Conservation (phyloP, 2,888 invertebrate species). For the Hylaea fasciaria region DNA sequence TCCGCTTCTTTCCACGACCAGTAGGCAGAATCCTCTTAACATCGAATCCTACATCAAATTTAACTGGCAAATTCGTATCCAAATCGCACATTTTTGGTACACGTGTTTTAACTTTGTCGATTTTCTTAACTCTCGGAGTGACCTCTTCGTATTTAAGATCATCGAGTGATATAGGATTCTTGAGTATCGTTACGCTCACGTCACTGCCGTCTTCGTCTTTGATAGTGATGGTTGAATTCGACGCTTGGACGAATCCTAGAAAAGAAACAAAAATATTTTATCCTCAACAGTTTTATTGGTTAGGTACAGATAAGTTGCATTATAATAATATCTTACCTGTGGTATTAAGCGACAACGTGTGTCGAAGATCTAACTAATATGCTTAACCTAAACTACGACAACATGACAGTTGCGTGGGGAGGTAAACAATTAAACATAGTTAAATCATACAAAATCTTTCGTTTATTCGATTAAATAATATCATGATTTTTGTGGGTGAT, state of each 20-base stretch:
- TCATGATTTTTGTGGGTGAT: no score
- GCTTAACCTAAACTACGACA: no score
- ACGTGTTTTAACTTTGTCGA: constrained; percentile 14
- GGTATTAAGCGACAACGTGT: no score
- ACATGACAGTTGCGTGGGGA: no score
- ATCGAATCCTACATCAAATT: constrained; percentile 55
- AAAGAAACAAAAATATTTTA: constrained; percentile 50
- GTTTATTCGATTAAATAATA: no score
- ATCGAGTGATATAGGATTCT: constrained; percentile 60
- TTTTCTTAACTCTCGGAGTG: constrained; percentile 22
- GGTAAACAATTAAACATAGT: no score
- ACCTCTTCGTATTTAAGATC: constrained; percentile 53
- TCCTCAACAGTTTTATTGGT: background rate
- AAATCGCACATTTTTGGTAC: constrained; percentile 41
- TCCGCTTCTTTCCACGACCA: constrained; percentile 36
- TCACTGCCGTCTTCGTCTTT: constrained; percentile 63
- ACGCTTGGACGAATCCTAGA: constrained; percentile 69
- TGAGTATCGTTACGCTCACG: constrained; percentile 60
- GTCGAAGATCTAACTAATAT: no score
- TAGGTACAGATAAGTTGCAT: no score
- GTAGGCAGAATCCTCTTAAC: constrained; percentile 41
- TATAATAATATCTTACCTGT: no score
- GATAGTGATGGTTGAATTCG: constrained; percentile 59
- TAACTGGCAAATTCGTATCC: constrained; percentile 44
- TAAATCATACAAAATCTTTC: no score